Evolutionary conservation across 1,140 invertebrate species (phyloP).

Genomic region (Cecropterus lyciades): DNA sequence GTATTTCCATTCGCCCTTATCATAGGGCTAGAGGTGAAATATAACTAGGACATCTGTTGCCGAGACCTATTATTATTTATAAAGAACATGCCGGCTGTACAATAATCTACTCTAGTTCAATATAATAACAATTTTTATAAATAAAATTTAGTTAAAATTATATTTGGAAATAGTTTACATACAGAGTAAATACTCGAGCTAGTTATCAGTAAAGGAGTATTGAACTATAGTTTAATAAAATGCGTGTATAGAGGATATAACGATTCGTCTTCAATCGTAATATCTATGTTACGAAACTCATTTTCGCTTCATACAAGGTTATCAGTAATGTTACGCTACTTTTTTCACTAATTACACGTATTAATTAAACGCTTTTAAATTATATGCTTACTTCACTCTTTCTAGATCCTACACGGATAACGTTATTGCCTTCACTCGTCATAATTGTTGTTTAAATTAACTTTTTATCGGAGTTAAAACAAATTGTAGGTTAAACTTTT

Average conservation of each 20-base stretch:
- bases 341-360: slow-evolving; percentile 4
- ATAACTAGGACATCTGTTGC: no score
- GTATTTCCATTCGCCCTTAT: no score
- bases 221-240: not conserved
- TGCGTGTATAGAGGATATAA: not conserved
- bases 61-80: no score
- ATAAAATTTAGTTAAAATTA: no score
- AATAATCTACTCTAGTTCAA: no score
- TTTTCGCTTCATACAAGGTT: slow-evolving; percentile 5
- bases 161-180: not conserved
- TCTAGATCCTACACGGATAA: slow-evolving; percentile 76
- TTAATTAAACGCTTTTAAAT: not conserved
- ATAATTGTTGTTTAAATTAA: slow-evolving; percentile 56
- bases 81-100: no score
- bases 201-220: not conserved
- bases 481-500: slow-evolving; percentile 17
- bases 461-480: slow-evolving; percentile 40
- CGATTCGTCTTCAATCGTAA: not conserved
- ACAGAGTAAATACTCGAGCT: no score
- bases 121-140: not conserved
- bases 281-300: slow-evolving; percentile 12
- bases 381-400: slow-evolving; percentile 75
- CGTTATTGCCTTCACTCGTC: slow-evolving; percentile 54
- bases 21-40: no score
- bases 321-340: not conserved